These are phyloP conservation scores for Drosophila varians DNA, from an alignment of 1,140 invertebrate species.

Conservation along the genomic window DNA sequence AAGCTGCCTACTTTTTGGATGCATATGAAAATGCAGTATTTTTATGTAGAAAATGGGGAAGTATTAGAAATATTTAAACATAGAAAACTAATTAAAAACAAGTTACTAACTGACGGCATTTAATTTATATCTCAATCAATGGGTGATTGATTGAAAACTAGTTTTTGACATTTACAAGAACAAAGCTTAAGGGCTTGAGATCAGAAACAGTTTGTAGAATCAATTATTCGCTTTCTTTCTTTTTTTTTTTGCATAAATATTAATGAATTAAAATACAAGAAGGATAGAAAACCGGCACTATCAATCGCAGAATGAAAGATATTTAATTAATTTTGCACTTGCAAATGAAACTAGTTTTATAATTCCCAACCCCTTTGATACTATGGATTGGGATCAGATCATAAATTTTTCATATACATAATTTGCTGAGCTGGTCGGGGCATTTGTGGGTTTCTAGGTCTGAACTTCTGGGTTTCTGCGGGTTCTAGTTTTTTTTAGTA, in stretches of 20 bases:
- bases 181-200: neutral
- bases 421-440: constrained; percentile 33
- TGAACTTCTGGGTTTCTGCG: neutral
- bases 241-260: constrained; percentile 19
- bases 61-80: neutral
- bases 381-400: too few species aligned
- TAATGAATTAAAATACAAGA: constrained; percentile 7
- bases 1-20: neutral
- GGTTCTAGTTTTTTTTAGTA: constrained; percentile 4
- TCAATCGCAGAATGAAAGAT: neutral
- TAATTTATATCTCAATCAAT: neutral
- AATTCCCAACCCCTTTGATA: too few species aligned
- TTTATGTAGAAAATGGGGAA: neutral
- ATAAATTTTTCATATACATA: neutral
- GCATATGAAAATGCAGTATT: neutral
- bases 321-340: constrained; percentile 7
- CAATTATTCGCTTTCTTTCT: constrained; percentile 9
- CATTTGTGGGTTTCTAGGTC: constrained; percentile 45
- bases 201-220: constrained; percentile 11
- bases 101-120: neutral
- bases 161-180: constrained; percentile 4
- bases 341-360: neutral
- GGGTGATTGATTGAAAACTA: neutral
- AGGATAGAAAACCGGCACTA: neutral
- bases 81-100: neutral